Conservation (phyloP, 1,140 invertebrate species). For the Stegodyphus dumicola region DNA sequence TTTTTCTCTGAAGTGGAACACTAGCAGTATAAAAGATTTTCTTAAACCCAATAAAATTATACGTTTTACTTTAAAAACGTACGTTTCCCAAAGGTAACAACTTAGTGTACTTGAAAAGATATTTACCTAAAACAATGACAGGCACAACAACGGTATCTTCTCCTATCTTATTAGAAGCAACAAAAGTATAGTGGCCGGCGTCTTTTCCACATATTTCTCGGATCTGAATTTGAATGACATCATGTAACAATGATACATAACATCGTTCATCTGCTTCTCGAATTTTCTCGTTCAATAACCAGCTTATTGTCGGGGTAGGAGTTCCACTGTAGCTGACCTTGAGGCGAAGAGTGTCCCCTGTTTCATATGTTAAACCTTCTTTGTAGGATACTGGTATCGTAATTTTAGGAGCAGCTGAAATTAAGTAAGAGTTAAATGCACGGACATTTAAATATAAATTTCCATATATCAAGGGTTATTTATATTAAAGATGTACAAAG, state of each 20-base stretch:
- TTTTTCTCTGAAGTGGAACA: too few species aligned
- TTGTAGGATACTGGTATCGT: constrained; percentile 17
- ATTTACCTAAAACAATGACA: constrained; percentile 19
- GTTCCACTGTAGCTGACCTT: constrained; percentile 4
- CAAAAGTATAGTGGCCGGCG: constrained; percentile 26
- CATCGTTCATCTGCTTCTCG: not conserved
- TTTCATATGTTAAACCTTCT: constrained; percentile 32
- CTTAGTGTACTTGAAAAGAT: not conserved
- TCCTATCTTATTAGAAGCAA: constrained; percentile 21
- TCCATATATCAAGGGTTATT: too few species aligned
- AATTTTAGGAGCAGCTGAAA: constrained; percentile 34
- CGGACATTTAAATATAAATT: too few species aligned
- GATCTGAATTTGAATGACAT: constrained; percentile 6
- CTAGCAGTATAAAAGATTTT: too few species aligned
- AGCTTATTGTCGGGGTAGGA: not conserved
- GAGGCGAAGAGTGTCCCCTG: constrained; percentile 5
- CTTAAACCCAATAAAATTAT: too few species aligned
- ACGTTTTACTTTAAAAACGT: too few species aligned
- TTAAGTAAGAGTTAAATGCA: too few species aligned
- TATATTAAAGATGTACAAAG: too few species aligned
- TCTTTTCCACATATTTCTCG: not conserved
- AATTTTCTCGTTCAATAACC: constrained; percentile 18
- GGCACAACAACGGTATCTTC: not conserved
- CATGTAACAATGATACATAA: not conserved
- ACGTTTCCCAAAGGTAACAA: too few species aligned